Evolutionary conservation across 2,888 invertebrate genomes (phyloP), one percentile per base, ranked within the genome.

Genomic region (Sepiola atlantica): DNA sequence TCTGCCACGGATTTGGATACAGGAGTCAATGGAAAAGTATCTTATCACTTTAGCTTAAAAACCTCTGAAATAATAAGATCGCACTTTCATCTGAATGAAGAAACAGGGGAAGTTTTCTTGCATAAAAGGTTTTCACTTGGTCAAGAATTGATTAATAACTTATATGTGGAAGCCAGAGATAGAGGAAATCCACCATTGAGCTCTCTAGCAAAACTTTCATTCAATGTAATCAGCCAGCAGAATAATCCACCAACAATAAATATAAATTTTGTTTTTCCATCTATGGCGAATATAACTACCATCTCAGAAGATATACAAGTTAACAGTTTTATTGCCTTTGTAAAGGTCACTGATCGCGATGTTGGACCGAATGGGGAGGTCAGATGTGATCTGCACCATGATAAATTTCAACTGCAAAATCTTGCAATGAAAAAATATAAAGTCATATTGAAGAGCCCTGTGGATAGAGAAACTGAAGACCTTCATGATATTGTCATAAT

Each of bases 181-280:
- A n/a, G 16, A 16, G 77, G 77, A 16, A 77, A n/a, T 32, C 77
- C 77, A 0, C n/a, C 77, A 77, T 77, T 77, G n/a, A 77, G 77
- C 32, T 77, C 77, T 77, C 32, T 77, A n/a, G 77, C 77, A 77
- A 77, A 77, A 32, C n/a, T 77, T 77, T 32, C 32, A 4, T 16
- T 77, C 77, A n/a, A 77, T 77, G 77, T 77, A 77, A 77, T 77
- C 77, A 77, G 77, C n/a, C 77, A 77, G n/a, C 77, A 77, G 1
- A 77, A 77, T 77, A 77, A 77, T 16, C 77, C 77, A 77, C 77
- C 77, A 77, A 77, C 77, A 16, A 77, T 77, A 77, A 77, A 77
- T 32, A 77, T 77, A n/a, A 77, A 77, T 77, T 77, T 77, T 77
- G 77, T 77, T n/a, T 77, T 77, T n/a, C n/a, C 77, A 77, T 77